Percentiles rank a stretch among this genome's conserved stretches.
phyloP scores from a whole-genome alignment of 2,113 vertebrate species.

The Zapus hudsonius region DNA sequence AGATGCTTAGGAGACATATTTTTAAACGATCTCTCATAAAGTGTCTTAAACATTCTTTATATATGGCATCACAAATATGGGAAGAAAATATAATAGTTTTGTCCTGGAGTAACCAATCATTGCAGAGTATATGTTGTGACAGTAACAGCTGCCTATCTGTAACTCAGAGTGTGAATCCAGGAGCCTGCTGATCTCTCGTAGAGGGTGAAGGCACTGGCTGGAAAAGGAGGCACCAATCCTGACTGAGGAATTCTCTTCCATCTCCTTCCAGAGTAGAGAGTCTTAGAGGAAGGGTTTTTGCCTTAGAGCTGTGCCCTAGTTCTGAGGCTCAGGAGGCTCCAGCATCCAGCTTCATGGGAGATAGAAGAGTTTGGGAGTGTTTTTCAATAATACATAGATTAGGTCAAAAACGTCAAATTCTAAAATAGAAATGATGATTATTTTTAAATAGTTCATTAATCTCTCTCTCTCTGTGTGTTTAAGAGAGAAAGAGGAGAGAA shows the following conservation, averaged over 20 bases:
- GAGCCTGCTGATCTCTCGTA: not conserved
- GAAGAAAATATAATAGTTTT: not conserved
- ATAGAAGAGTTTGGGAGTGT: not conserved
- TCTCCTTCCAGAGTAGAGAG: not conserved
- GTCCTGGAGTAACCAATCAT: too few relatives aligned
- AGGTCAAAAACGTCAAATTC: not conserved
- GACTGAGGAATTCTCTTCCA: not conserved
- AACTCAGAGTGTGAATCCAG: not conserved
- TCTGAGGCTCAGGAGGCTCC: rapidly evolving
- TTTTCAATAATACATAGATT: not conserved
- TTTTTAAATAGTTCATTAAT: not conserved
- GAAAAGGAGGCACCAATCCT: not conserved
- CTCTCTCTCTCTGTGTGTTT: not conserved
- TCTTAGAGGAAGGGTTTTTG: not conserved
- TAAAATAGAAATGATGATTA: not conserved
- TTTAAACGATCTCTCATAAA: not conserved
- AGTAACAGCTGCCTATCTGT: not conserved
- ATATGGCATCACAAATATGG: not conserved
- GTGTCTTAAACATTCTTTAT: not conserved
- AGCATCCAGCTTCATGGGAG: not conserved
- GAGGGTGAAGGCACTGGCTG: not conserved
- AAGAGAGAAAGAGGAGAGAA: not conserved
- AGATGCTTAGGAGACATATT: too few relatives aligned
- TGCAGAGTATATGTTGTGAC: not conserved
- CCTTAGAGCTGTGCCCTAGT: not conserved